Evolutionary conservation across 2,888 invertebrate species (phyloP), one percentile per base, ranked within the genome.

Genomic region (Omphaloscelis lunosa): DNA sequence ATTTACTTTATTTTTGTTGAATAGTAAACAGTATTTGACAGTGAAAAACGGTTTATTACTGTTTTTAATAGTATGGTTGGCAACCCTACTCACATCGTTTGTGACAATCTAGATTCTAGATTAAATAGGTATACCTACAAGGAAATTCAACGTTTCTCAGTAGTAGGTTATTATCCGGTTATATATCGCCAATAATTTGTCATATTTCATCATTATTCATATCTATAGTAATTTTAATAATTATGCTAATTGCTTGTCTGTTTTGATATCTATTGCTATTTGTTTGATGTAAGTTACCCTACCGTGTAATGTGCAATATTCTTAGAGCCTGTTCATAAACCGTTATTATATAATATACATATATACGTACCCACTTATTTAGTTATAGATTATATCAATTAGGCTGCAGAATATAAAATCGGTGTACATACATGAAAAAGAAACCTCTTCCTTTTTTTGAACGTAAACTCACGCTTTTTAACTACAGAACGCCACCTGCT

Each of bases 221-320:
- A 17, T 59, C 51, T 61, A 59, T 29, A 17, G n/a, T 68, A 6
- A 68, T 68, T 68, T 68, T 4, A 20, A 23, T 68, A 72, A 41
- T 53, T n/a, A 72, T 59, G 3, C 5, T 74, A 79, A 74, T 74
- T 68, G 62, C 69, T 69, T 70, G 51, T 70, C 48, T 45, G 3
- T 41, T 72, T 51, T 56, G n/a, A 67, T 72, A 51, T 27, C 29
- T 29, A 15, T 29, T 41, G 51, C 29, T 29, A 51, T n/a, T 59
- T 66, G 17, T 12, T 27, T 20, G 20, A 41, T 66, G 23, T 6
- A 51, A n/a, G 9, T 41, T 41, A 62, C 12, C 51, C 2, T 72
- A 23, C 61, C 41, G 59, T 61, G 41, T 59, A 29, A 51, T 74
- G 20, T 17, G n/a, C 51, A 41, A 53, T 67, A 56, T 41, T 53